Conservation (phyloP, 2,797 vertebrate species). For the Sebastes glaucus region DNA sequence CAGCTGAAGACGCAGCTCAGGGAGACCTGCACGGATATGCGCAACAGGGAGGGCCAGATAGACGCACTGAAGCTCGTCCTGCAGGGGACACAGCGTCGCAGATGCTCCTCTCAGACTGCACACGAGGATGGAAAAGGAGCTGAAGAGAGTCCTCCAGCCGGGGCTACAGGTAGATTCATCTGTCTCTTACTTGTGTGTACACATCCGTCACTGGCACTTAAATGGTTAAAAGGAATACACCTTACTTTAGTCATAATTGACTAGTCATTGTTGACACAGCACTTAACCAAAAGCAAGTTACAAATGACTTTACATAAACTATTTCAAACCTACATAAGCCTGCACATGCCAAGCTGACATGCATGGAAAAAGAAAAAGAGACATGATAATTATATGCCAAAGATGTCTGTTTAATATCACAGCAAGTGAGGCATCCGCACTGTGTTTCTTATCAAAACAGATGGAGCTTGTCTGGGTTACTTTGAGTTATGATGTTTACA, state of each 20-base stretch:
- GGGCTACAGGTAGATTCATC: constrained; percentile 58
- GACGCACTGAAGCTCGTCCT: constrained; percentile 84
- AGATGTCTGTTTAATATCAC: constrained; percentile 17
- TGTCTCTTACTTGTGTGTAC: neutral
- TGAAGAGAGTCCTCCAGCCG: constrained; percentile 48
- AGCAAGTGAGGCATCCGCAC: constrained; percentile 1
- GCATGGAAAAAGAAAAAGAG: neutral
- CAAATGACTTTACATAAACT: neutral
- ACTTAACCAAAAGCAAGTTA: neutral
- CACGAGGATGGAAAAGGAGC: constrained; percentile 53
- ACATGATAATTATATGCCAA: neutral
- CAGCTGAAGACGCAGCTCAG: constrained; percentile 93
- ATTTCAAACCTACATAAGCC: neutral
- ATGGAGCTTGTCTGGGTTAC: neutral
- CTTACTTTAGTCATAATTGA: neutral
- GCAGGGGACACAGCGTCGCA: constrained; percentile 69
- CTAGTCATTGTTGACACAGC: neutral
- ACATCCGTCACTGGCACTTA: neutral
- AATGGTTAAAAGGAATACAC: neutral
- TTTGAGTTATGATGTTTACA: constrained; percentile 24
- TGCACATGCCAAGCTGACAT: neutral
- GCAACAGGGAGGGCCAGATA: constrained; percentile 87
- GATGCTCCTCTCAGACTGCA: constrained; percentile 41
- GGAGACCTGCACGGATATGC: constrained; percentile 86
- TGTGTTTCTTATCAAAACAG: constrained; percentile 27